A percentile compares a stretch with the other conserved stretches of the same genome.
Evolutionary conservation across 2,888 invertebrate species (phyloP).

Genomic region (Asteroscopus sphinx): DNA sequence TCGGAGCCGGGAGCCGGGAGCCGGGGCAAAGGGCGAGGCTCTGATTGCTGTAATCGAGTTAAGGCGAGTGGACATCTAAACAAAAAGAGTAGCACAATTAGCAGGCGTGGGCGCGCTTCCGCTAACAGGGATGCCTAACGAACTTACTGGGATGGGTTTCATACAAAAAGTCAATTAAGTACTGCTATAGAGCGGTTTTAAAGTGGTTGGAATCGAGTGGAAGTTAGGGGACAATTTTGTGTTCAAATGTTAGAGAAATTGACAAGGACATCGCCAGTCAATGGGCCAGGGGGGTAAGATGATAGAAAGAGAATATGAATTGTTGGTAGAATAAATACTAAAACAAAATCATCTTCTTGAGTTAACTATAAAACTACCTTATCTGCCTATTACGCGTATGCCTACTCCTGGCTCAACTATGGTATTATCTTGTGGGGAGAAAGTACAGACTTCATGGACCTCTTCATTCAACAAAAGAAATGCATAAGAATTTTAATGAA

Average conservation of each 20-base stretch:
- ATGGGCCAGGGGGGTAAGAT: no score
- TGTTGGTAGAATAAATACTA: no score
- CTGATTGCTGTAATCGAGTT: conserved; percentile 88
- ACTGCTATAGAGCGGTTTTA: conserved; percentile 48
- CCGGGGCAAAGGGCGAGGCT: conserved; percentile 81
- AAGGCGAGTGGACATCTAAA: conserved; percentile 80
- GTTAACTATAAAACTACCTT: no score
- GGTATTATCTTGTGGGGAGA: no score
- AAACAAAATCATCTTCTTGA: no score
- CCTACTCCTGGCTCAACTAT: no score
- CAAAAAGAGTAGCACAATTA: conserved; percentile 87
- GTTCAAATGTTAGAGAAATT: neutral
- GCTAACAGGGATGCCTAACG: conserved; percentile 71
- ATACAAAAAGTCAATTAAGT: conserved; percentile 60
- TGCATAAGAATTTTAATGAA: no score
- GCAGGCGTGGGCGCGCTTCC: conserved; percentile 82
- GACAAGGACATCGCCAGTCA: no score
- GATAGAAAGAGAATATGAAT: no score
- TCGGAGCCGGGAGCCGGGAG: conserved; percentile 48
- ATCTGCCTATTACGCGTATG: no score
- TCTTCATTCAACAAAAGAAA: no score
- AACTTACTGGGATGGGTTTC: conserved; percentile 58
- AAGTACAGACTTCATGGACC: no score
- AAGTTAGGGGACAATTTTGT: conserved; percentile 6
- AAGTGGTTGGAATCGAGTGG: conserved; percentile 2